Base-by-base conservation (phyloP, 2,888 invertebrate genomes). In the Alentia gelatinosa region DNA sequence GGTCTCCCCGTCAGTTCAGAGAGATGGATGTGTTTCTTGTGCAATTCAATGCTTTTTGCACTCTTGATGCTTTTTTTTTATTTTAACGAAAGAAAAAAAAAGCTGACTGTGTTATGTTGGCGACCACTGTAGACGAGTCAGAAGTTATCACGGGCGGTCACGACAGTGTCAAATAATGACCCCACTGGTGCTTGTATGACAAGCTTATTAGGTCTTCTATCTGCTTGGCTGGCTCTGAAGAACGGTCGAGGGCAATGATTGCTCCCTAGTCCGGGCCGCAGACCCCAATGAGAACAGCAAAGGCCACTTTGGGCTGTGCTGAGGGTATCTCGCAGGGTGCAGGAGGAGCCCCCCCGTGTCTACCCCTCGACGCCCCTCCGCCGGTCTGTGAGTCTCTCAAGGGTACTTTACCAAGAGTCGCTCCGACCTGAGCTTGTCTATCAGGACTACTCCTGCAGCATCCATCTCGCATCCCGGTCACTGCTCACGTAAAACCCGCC, bases 141-240 rank as follows among this genome's bases (percentile, higher is more conserved):
- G 56, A 12, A 56, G 56, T 56, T 56, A 56, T 56, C 56, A 56
- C 56, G 23, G n/a, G 56, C 33, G 74, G 33, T 63, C 63, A 74
- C 33, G 33, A 74, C 74, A 33, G 74, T 74, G 74, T 74, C 74
- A 33, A 74, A 74, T 74, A 74, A 74, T 33, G 74, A 74, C 74
- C 74, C 30, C 5, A 33, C 1, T 7, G 33, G 74, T 33, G 30
- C 74, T 33, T 74, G 74, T 74, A 74, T 74, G 74, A 74, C 74
- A 74, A 33, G 15, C 74, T 33, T 74, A 74, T 15, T 30, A 74
- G 33, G 74, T 74, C 74, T 74, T 74, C 33, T 74, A 33, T 74
- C 74, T 74, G 74, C 74, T 74, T 74, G 7, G 33, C 74, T 74
- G 74, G 30, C 1, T 33, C 26, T 26, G 74, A 33, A 74, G 74